Percentiles rank a stretch among this genome's conserved stretches.
phyloP scores from a whole-genome alignment of 2,888 invertebrate species.

The Brachyptera putata region DNA sequence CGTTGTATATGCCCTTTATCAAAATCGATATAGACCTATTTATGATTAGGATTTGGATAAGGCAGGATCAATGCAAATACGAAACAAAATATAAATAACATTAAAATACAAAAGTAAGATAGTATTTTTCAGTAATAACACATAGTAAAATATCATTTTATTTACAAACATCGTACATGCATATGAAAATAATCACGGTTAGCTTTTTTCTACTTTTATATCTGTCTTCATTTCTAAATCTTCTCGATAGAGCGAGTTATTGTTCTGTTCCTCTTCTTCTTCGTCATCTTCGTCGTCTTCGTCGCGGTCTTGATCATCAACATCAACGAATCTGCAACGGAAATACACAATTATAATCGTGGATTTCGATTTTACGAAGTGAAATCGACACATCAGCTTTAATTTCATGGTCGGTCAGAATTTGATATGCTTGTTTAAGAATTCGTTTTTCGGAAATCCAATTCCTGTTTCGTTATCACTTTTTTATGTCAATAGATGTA shows the following conservation, averaged over 20 bases:
- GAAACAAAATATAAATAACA: not conserved
- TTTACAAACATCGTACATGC: not conserved
- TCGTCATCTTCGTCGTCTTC: conserved; percentile 32
- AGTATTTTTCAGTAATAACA: not conserved
- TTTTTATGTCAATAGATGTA: too few relatives aligned
- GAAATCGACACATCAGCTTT: too few relatives aligned
- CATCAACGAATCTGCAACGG: conserved; percentile 36
- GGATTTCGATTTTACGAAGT: too few relatives aligned
- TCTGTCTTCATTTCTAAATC: too few relatives aligned
- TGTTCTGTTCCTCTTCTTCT: conserved; percentile 37
- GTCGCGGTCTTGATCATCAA: conserved; percentile 34
- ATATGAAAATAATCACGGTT: conserved; percentile 1
- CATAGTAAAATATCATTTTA: not conserved
- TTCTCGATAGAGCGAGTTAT: conserved; percentile 37
- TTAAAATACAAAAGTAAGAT: not conserved
- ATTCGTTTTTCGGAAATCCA: too few relatives aligned
- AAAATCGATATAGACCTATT: too few relatives aligned
- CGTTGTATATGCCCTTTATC: too few relatives aligned
- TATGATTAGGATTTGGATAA: too few relatives aligned
- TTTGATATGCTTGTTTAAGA: too few relatives aligned
- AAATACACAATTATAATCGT: not conserved
- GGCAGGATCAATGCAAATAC: too few relatives aligned
- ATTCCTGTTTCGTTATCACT: too few relatives aligned
- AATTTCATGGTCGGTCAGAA: too few relatives aligned
- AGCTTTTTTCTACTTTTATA: conserved; percentile 4